Evolutionary conservation across 2,888 invertebrate species (phyloP).

Genomic region (Azorinus chamasolen): DNA sequence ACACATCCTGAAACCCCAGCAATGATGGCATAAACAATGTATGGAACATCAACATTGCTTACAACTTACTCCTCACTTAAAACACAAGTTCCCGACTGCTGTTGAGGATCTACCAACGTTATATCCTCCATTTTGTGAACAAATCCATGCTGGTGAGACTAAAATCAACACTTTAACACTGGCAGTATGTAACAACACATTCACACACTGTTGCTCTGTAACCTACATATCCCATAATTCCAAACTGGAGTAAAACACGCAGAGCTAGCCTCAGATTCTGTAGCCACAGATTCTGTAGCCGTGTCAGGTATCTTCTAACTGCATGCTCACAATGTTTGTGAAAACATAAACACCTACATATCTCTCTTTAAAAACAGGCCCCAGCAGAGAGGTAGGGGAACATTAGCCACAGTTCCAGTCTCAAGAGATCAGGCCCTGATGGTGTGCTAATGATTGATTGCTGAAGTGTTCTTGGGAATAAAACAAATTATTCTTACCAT

Average conservation of each 20-base stretch:
- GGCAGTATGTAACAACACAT: slow-evolving; percentile 1
- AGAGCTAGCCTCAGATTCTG: slow-evolving; percentile 46
- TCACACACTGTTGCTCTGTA: slow-evolving; percentile 25
- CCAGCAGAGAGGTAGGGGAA: no score
- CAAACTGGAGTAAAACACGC: slow-evolving; percentile 51
- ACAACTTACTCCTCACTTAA: no score
- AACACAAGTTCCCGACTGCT: no score
- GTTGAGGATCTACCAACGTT: no score
- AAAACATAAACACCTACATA: slow-evolving; percentile 54
- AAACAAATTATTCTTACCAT: no score
- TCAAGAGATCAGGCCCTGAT: no score
- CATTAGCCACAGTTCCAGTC: no score
- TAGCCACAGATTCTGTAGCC: slow-evolving; percentile 30
- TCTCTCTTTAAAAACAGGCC: slow-evolving; percentile 2
- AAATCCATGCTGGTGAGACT: slow-evolving; percentile 2
- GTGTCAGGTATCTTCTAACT: slow-evolving; percentile 29
- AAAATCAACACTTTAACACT: slow-evolving; percentile 1
- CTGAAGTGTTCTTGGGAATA: no score
- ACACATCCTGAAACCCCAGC: slow-evolving; percentile 45
- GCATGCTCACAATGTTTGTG: slow-evolving; percentile 49
- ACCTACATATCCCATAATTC: slow-evolving; percentile 60
- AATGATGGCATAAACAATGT: no score
- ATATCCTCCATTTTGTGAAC: background rate
- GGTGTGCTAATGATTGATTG: no score
- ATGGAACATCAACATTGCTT: no score